phyloP scores from a whole-genome alignment of 2,797 vertebrate species.

The Thunnus albacares region DNA sequence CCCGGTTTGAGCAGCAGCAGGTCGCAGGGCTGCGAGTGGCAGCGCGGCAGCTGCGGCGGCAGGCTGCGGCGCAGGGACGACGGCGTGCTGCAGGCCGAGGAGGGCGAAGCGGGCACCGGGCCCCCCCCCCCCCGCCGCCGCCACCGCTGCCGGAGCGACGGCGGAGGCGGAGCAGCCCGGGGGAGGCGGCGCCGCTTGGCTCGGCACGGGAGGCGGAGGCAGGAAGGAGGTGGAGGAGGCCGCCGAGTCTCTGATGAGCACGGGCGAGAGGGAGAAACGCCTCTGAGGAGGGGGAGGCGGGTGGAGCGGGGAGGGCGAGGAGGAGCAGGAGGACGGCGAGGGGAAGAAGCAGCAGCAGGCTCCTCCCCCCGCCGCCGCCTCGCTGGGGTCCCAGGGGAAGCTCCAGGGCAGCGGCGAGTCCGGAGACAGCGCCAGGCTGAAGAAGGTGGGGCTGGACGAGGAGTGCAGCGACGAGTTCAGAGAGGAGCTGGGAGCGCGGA shows the following conservation, averaged over 20 bases:
- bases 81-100: slow-evolving; percentile 91
- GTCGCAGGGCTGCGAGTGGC: slow-evolving; percentile 95
- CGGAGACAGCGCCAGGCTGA: slow-evolving; percentile 91
- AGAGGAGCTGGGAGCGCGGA: slow-evolving; percentile 89
- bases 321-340: slow-evolving; percentile 87
- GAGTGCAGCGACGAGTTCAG: slow-evolving; percentile 91
- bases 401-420: slow-evolving; percentile 89
- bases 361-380: slow-evolving; percentile 78
- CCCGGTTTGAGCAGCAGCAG: slow-evolving; percentile 92
- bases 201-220: slow-evolving; percentile 81
- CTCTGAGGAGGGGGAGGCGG: slow-evolving; percentile 87
- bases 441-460: slow-evolving; percentile 92
- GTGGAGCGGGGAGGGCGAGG: slow-evolving; percentile 87
- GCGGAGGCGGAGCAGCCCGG: slow-evolving; percentile 33
- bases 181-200: slow-evolving; percentile 80
- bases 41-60: slow-evolving; percentile 90
- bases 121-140: slow-evolving; percentile 11
- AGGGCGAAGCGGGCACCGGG: slow-evolving; percentile 87
- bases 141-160: accelerated
- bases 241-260: slow-evolving; percentile 90
- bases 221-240: slow-evolving; percentile 87
- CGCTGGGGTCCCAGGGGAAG: slow-evolving; percentile 88
- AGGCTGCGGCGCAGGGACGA: slow-evolving; percentile 89
- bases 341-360: slow-evolving; percentile 88
- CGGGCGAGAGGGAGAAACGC: slow-evolving; percentile 92